Evolutionary conservation across 1,140 invertebrate species (phyloP), one percentile per base, ranked within the genome.

Genomic region (Drosophila pandora): DNA sequence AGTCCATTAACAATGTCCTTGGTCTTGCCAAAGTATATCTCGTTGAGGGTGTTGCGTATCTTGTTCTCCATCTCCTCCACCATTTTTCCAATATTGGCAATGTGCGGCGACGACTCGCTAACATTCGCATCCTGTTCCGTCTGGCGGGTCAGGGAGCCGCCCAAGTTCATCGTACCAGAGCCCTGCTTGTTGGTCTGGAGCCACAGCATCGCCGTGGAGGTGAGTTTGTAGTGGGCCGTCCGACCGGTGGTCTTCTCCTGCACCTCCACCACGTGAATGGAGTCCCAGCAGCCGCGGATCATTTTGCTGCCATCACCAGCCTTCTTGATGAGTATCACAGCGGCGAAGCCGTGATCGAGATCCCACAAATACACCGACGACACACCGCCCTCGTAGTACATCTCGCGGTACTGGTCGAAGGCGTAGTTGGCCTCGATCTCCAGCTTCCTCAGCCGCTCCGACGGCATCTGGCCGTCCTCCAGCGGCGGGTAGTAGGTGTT

Each of bases 281-380:
- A 99, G 92, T 99, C 99, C 99, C 99, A 99, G 92, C 98, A 99
- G 2, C 99, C 96, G 93, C 97, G 99, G 74, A 99, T 99, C 93
- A 98, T 99, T 92, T 98, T 98, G 62, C 94, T 90, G 12, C 98
- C 98, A 94, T 99, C 98, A 0, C 98, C 98, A 12, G 97, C 98
- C 93, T 99, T 99, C 93, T 99, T 99, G 76, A 99, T 99, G 71
- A 99, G 93, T 91, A 99, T 99, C 45, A 99, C 99, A 83, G 98
- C 98, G 76, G 98, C 99, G 94, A 99, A 99, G 3, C 98, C 98
- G 93, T 99, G 97, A 90, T 99, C 98, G 90, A 99, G 94, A 88
- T 99, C 99, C 99, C 99, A 99, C 47, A 99, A 94, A 93, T 99
- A 99, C 0, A 99, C 99, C 8, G 98, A 99, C 0, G 98, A 99